Conservation (phyloP, 2,113 vertebrate species). For the Nibea albiflora region DNA sequence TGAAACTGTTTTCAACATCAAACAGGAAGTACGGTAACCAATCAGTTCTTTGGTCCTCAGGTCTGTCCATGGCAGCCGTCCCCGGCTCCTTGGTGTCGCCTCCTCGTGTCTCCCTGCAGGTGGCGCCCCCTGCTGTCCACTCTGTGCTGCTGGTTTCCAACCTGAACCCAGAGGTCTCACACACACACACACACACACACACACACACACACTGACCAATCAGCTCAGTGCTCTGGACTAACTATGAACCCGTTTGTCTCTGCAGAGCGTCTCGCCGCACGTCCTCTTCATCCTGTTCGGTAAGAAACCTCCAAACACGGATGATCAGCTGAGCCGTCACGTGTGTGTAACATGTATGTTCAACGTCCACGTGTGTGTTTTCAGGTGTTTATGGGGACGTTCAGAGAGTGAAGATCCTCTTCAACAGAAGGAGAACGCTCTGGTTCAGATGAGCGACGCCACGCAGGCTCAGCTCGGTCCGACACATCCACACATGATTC, state of each 20-base stretch:
- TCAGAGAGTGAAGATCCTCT: conserved; percentile 73
- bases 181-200: no score
- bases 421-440: conserved; percentile 72
- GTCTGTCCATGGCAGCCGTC: conserved; percentile 51
- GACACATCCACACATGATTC: background rate
- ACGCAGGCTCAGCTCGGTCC: conserved; percentile 72
- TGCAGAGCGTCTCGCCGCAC: conserved; percentile 63
- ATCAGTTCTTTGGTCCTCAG: conserved; percentile 12
- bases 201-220: conserved; percentile 19
- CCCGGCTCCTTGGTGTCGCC: conserved; percentile 59
- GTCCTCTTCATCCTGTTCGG: conserved; percentile 75
- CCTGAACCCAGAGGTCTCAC: conserved; percentile 74
- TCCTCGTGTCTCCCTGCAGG: conserved; percentile 59
- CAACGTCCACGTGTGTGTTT: conserved; percentile 1
- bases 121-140: conserved; percentile 57
- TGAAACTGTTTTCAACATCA: no score
- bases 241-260: conserved; percentile 28
- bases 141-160: conserved; percentile 73
- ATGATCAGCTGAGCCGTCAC: no score
- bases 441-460: conserved; percentile 70
- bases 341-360: no score
- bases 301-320: conserved; percentile 15
- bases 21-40: no score
- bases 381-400: conserved; percentile 74
- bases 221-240: background rate